phyloP scores from a whole-genome alignment of 1,140 invertebrate genomes.

The Drosophila kurseongensis region DNA sequence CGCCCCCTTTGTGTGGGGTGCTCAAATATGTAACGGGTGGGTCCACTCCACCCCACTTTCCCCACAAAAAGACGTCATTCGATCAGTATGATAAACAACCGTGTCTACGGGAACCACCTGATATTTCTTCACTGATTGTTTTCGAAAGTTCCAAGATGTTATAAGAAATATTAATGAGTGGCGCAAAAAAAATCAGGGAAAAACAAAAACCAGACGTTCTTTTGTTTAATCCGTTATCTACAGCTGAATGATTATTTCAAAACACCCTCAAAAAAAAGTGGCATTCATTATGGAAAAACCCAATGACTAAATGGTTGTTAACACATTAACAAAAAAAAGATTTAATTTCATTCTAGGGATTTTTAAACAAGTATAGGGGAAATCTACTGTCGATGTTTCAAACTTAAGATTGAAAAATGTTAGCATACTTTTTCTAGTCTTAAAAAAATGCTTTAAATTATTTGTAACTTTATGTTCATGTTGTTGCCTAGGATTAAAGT shows the following conservation, averaged over 20 bases:
- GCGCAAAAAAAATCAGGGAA: background rate
- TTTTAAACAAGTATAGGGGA: too few species aligned
- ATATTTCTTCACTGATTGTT: conserved; percentile 29
- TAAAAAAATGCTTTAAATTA: too few species aligned
- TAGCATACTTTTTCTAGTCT: too few species aligned
- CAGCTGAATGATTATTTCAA: background rate
- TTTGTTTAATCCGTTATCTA: conserved; percentile 3
- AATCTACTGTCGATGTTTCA: too few species aligned
- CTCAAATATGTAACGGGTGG: conserved; percentile 3
- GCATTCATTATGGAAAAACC: conserved; percentile 1
- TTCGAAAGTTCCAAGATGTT: background rate
- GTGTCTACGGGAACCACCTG: conserved; percentile 1
- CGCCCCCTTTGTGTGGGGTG: conserved; percentile 6
- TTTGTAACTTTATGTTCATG: too few species aligned
- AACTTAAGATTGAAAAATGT: too few species aligned
- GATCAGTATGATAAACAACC: conserved; percentile 20
- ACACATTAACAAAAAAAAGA: background rate
- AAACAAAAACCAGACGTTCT: conserved; percentile 3
- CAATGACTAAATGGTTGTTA: background rate
- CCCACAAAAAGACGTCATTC: conserved; percentile 26
- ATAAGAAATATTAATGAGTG: conserved; percentile 1
- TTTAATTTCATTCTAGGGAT: too few species aligned
- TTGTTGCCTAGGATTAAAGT: too few species aligned
- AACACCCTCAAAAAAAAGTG: background rate
- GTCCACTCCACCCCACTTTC: background rate